Base-by-base conservation (phyloP, 2,888 invertebrate species). In the Imbricaverruca yamaguchii region DNA sequence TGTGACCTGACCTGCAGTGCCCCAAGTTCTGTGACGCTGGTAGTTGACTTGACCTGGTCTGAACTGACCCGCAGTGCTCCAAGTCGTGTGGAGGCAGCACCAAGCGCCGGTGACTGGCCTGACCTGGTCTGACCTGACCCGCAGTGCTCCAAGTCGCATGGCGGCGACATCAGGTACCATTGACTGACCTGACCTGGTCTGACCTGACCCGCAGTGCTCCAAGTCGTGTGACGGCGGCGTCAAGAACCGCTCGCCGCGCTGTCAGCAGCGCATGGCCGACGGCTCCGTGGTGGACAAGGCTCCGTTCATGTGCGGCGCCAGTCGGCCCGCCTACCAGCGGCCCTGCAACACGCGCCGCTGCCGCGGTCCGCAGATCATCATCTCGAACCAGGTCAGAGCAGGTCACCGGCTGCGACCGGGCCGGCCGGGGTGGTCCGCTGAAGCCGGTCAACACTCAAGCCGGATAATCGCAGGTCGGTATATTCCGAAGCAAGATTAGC, bases 181-280 rank as follows among this genome's bases (percentile, higher is more conserved):
- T n/a, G n/a, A n/a, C 7, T 59, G 59, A 59, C 59, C 59, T 11
- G 59, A 59, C 12, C 59, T 59, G 12, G 1, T 7, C 4, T 59
- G 59, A 74, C 9, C 81, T 65, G 81, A 61, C 83, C 83, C 84
- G 13, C 86, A 94, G 88, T 98, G 98, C 87, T 94, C 94, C 21
- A 94, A 93, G 87, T 91, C 94, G n/a, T 98, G 98, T 86, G 97
- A 96, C 0, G 94, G 94, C 21, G 98, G 98, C 0, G 89, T 93
- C 81, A 96, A 97, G 87, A 93, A 92, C 81, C 91, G 98, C 84
- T 91, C 91, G 83, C 92, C 93, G 69, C 87, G 88, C 80, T 98
- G 98, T 87, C 95, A 96, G 86, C 96, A 97, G 88, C 92, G 94
- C 83, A 94, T 96, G 92, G 94, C 95, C 0, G 94, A 95, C 86